These are phyloP conservation scores for Elmis aenea DNA, from an alignment of 2,888 invertebrate species.

Conservation along the genomic window DNA sequence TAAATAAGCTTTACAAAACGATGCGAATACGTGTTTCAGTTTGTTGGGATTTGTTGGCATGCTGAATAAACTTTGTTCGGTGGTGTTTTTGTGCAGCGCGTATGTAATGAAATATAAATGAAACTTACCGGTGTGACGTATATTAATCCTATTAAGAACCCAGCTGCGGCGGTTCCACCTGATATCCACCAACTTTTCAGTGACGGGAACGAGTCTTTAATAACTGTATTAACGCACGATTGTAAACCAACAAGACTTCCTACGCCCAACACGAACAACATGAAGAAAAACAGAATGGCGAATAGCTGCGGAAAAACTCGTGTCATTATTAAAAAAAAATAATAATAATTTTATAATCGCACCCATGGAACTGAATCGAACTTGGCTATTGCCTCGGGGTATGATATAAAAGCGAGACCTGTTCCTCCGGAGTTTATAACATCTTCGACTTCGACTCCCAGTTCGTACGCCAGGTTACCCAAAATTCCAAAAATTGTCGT, in stretches of 20 bases:
- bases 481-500: constrained; percentile 79
- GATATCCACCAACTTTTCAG: constrained; percentile 59
- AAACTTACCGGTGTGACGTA: constrained; percentile 72
- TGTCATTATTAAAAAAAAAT: background rate
- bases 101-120: too few relatives aligned
- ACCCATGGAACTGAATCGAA: constrained; percentile 71
- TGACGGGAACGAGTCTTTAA: constrained; percentile 63
- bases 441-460: constrained; percentile 56
- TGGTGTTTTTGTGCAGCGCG: too few relatives aligned
- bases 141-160: constrained; percentile 62
- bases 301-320: constrained; percentile 54
- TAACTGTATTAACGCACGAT: constrained; percentile 61
- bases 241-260: constrained; percentile 71
- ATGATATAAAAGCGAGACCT: constrained; percentile 77
- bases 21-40: too few relatives aligned
- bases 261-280: constrained; percentile 73
- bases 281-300: constrained; percentile 73
- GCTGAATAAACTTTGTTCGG: too few relatives aligned
- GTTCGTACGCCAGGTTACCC: constrained; percentile 69
- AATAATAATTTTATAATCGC: constrained; percentile 17
- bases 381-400: constrained; percentile 77
- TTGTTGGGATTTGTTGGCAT: too few relatives aligned
- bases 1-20: too few relatives aligned
- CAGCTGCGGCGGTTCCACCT: constrained; percentile 36
- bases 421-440: constrained; percentile 71